Base-by-base conservation (phyloP, 1,140 invertebrate species). In the Brachionus paranguensis region DNA sequence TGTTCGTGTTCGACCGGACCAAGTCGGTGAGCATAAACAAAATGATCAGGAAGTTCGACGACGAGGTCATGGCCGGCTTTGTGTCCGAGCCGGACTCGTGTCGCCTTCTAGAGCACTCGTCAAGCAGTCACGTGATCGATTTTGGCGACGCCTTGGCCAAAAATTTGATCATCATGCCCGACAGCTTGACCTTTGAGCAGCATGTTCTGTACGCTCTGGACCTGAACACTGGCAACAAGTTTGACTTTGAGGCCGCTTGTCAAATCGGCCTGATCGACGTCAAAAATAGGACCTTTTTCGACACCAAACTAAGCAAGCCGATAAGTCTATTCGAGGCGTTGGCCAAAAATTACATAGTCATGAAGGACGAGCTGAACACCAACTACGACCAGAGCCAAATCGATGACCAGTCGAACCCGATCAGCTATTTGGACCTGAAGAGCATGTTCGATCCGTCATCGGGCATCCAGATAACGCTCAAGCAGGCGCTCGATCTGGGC, bases 261-360 rank as follows among this genome's bases (percentile, higher is more conserved):
- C 43, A 60, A 64, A 81, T 64, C 11, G 78, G 78, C 17, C 33
- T 81, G 37, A 81, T 81, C 11, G 53, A 81, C 29, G 78, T 68
- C 6, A 60, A 68, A 64, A 37, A 60, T 5, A 81, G 37, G 24
- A 43, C 17, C n/a, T 81, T 64, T 64, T 81, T 37, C 41, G 53
- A 81, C 33, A 64, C 64, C 37, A 27, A 47, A 20, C 5, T 14
- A 33, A 64, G 11, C n/a, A 43, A 41, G 17, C 45, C 53, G 5
- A 64, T 81, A 11, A 81, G 37, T 81, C 27, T 81, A 6, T 81
- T 81, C n/a, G 78, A 81, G 12, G 78, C 78, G 33, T 29, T 81
- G 78, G 53, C 24, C 8, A 81, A 68, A 81, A 81, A 81, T 68
- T 81, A 64, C 33, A 81, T 81, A 24, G 64, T 81, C 8, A 81